Evolutionary conservation across 2,113 vertebrate genomes (phyloP).

Genomic region (Sinocyclocheilus rhinocerous): DNA sequence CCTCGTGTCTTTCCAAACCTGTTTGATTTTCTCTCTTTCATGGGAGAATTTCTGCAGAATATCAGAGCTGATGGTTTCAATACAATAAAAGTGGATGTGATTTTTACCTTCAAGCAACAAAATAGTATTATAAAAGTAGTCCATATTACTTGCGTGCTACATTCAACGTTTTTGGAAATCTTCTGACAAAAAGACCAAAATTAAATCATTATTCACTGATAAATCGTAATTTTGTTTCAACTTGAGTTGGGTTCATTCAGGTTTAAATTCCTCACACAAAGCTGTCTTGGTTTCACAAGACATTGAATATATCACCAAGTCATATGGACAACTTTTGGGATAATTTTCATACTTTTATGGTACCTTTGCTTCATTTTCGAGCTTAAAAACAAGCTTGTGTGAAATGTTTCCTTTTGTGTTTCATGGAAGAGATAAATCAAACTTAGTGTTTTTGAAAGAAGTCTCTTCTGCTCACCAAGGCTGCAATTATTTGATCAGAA

Average conservation of each 20-base stretch:
- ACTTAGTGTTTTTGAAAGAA: too few species aligned
- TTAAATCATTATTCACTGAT: background rate
- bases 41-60: background rate
- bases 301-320: background rate
- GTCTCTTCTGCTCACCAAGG: too few species aligned
- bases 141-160: background rate
- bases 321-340: background rate
- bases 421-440: background rate
- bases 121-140: background rate
- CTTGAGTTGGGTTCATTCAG: background rate
- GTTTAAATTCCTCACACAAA: background rate
- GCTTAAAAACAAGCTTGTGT: background rate
- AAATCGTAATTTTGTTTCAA: background rate
- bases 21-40: background rate
- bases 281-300: background rate
- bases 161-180: background rate
- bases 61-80: background rate
- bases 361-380: background rate
- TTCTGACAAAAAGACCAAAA: background rate
- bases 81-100: background rate
- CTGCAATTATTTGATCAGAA: background rate
- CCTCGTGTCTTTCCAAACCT: background rate
- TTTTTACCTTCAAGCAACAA: background rate
- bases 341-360: background rate
- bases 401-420: background rate